Conservation (phyloP, 2,797 vertebrate genomes). For the Chelonia mydas region DNA sequence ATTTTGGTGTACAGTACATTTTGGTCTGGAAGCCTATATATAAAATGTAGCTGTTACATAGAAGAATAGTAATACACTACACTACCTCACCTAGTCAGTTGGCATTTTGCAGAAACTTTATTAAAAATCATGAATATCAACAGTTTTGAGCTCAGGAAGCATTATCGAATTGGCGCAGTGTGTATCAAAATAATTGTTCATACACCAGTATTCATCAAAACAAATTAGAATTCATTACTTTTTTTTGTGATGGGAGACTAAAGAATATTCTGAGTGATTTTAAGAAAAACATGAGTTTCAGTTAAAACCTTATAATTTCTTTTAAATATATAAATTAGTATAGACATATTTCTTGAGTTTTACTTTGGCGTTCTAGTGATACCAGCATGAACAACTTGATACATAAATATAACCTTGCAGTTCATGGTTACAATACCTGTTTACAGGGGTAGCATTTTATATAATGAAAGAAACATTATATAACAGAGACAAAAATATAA, state of each 20-base stretch:
- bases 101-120: neutral
- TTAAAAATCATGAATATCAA: neutral
- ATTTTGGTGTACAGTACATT: neutral
- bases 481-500: neutral
- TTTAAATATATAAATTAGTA: neutral
- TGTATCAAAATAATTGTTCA: neutral
- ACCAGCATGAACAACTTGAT: neutral
- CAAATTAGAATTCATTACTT: neutral
- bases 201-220: neutral
- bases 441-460: neutral
- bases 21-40: neutral
- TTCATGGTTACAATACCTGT: neutral
- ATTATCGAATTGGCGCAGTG: neutral
- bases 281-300: neutral
- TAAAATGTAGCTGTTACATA: neutral
- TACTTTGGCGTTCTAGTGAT: neutral
- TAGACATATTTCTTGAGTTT: neutral
- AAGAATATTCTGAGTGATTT: neutral
- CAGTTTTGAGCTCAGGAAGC: neutral
- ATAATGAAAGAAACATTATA: neutral
- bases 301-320: neutral
- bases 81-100: neutral
- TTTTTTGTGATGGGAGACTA: neutral
- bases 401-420: neutral
- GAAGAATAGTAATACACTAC: neutral